Percentiles rank a stretch among this genome's conserved stretches.
phyloP scores from a whole-genome alignment of 1,140 invertebrate genomes.

The Calephelis virginiensis region DNA sequence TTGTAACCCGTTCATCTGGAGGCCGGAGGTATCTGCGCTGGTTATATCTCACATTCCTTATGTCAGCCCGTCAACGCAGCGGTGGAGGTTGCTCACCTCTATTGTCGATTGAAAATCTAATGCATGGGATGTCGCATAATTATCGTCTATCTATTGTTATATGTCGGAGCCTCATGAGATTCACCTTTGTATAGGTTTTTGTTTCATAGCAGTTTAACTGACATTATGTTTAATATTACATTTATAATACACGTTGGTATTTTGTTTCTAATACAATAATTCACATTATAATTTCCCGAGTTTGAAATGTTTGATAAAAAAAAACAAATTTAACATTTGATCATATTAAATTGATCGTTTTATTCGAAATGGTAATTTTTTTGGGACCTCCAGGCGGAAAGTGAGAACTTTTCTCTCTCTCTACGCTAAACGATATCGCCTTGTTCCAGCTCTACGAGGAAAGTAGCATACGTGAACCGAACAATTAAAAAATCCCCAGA shows the following conservation, averaged over 20 bases:
- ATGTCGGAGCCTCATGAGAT: constrained; percentile 8
- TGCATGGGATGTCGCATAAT: constrained; percentile 16
- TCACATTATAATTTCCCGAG: too few relatives aligned
- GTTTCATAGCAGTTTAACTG: constrained; percentile 2
- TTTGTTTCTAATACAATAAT: not conserved
- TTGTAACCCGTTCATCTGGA: constrained; percentile 5
- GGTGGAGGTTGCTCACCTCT: constrained; percentile 11
- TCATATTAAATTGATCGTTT: too few relatives aligned
- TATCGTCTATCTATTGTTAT: constrained; percentile 9
- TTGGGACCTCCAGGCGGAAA: too few relatives aligned
- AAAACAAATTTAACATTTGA: too few relatives aligned
- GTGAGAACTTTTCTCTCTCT: too few relatives aligned
- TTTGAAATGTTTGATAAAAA: too few relatives aligned
- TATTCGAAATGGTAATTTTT: too few relatives aligned
- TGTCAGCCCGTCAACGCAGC: constrained; percentile 10
- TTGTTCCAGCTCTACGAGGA: too few relatives aligned
- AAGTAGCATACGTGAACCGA: too few relatives aligned
- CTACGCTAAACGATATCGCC: too few relatives aligned
- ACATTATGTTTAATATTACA: not conserved
- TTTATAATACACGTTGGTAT: not conserved
- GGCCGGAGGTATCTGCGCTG: constrained; percentile 7
- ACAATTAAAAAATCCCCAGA: too few relatives aligned
- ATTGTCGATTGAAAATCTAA: constrained; percentile 16
- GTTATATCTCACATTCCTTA: constrained; percentile 16
- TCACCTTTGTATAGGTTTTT: constrained; percentile 8